These are phyloP conservation scores for Drosophila borealis DNA, from an alignment of 2,888 invertebrate species.

Conservation along the genomic window DNA sequence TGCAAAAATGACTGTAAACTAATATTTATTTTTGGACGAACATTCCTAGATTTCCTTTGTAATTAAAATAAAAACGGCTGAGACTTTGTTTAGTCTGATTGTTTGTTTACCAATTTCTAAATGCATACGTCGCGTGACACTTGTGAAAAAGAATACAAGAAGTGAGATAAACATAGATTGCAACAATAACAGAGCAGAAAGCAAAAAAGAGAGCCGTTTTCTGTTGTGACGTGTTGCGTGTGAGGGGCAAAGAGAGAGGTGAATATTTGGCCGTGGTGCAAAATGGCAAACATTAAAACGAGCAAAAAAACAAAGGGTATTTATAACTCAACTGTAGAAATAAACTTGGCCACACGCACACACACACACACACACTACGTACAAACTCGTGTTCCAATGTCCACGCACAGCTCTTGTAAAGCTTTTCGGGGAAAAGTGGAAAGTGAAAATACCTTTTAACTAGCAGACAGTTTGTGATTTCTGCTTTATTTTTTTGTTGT, in stretches of 20 bases:
- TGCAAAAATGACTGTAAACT: too few relatives aligned
- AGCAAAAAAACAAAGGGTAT: constrained; percentile 36
- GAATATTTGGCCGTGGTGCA: constrained; percentile 17
- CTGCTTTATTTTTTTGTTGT: constrained; percentile 1
- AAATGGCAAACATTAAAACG: constrained; percentile 19
- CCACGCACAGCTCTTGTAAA: constrained; percentile 12
- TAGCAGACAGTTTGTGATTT: constrained; percentile 24
- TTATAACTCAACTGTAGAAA: constrained; percentile 34
- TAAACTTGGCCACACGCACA: neutral
- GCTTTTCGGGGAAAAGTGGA: constrained; percentile 46
- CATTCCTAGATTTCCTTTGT: too few relatives aligned
- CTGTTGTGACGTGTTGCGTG: constrained; percentile 14
- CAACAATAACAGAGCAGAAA: constrained; percentile 12
- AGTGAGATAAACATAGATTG: constrained; percentile 22
- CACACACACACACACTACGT: neutral
- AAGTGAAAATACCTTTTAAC: constrained; percentile 59
- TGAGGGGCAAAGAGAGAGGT: constrained; percentile 13
- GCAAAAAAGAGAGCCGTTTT: neutral
- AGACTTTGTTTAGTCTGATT: neutral
- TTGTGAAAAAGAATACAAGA: constrained; percentile 1
- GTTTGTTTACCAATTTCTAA: constrained; percentile 1
- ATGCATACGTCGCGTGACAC: neutral
- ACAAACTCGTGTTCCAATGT: constrained; percentile 1
- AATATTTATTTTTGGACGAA: too few relatives aligned
- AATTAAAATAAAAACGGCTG: neutral